phyloP scores from a whole-genome alignment of 2,888 invertebrate species.

The Iselma pallidipennis region DNA sequence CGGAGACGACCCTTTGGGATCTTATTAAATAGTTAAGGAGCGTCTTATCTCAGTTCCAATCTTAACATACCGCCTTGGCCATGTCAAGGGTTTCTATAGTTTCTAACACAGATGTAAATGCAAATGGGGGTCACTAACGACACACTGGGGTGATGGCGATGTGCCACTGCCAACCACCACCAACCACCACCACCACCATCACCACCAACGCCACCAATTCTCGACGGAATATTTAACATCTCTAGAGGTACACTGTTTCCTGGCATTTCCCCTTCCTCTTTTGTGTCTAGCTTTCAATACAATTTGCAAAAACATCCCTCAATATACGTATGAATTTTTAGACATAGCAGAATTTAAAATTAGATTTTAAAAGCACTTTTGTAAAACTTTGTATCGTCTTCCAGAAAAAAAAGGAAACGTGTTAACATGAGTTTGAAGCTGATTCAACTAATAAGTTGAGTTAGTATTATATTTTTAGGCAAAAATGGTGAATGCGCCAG shows the following conservation, averaged over 20 bases:
- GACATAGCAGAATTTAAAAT: too few relatives aligned
- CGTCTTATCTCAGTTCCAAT: conserved; percentile 48
- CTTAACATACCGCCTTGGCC: conserved; percentile 50
- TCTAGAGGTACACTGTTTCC: background rate
- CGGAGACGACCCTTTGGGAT: conserved; percentile 38
- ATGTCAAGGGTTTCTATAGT: conserved; percentile 48
- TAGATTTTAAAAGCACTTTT: too few relatives aligned
- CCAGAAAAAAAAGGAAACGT: too few relatives aligned
- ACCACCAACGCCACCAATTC: conserved; percentile 9
- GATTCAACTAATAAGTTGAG: too few relatives aligned
- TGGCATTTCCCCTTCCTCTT: too few relatives aligned
- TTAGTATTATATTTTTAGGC: too few relatives aligned
- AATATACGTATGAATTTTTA: too few relatives aligned
- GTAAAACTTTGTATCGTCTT: too few relatives aligned
- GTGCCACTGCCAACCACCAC: conserved; percentile 32
- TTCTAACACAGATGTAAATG: conserved; percentile 51
- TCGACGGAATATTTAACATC: background rate
- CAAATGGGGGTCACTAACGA: conserved; percentile 49
- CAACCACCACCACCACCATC: conserved; percentile 20
- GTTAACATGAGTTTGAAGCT: too few relatives aligned
- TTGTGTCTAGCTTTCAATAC: background rate
- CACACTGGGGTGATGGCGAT: conserved; percentile 34
- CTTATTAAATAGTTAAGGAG: conserved; percentile 49
- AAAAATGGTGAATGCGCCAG: background rate
- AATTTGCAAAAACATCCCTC: background rate